Evolutionary conservation across 2,888 invertebrate species (phyloP).

Genomic region (Microchrysa polita): DNA sequence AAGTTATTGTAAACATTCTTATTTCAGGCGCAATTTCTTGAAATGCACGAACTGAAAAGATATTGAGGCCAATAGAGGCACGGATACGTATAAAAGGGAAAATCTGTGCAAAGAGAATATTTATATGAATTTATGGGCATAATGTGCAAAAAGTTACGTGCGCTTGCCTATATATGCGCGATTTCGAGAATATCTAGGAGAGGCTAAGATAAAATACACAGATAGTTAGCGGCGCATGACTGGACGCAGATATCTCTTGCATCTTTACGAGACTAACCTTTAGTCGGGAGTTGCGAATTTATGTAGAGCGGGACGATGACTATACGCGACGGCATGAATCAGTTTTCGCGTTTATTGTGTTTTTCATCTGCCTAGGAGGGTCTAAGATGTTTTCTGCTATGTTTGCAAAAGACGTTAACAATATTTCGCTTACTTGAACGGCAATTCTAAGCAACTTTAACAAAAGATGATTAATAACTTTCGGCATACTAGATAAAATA

Average conservation of each 20-base stretch:
- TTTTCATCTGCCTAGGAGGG: slow-evolving; percentile 2
- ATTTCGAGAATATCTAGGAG: too few relatives aligned
- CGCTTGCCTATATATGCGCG: background rate
- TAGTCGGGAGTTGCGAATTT: slow-evolving; percentile 34
- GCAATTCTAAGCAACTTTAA: background rate
- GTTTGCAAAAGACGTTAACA: too few relatives aligned
- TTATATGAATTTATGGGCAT: background rate
- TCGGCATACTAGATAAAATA: background rate
- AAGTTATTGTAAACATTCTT: slow-evolving; percentile 39
- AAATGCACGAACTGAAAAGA: slow-evolving; percentile 31
- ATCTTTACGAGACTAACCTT: slow-evolving; percentile 42
- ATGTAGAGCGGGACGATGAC: slow-evolving; percentile 35
- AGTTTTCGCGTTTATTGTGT: background rate
- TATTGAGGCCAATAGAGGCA: slow-evolving; percentile 41
- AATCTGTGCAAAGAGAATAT: slow-evolving; percentile 32
- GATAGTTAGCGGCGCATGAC: slow-evolving; percentile 31
- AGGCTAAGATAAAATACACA: slow-evolving; percentile 33
- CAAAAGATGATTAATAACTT: slow-evolving; percentile 29
- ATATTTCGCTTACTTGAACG: slow-evolving; percentile 17
- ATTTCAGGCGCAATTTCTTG: slow-evolving; percentile 40
- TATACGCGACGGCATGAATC: slow-evolving; percentile 3
- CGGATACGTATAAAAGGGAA: slow-evolving; percentile 30
- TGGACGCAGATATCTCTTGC: slow-evolving; percentile 38
- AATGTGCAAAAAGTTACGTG: too few relatives aligned
- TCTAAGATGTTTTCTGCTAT: too few relatives aligned